A percentile compares a stretch with the other conserved stretches of the same genome.
Evolutionary conservation across 1,140 invertebrate species (phyloP).

Genomic region (Cyclargus thomasi): DNA sequence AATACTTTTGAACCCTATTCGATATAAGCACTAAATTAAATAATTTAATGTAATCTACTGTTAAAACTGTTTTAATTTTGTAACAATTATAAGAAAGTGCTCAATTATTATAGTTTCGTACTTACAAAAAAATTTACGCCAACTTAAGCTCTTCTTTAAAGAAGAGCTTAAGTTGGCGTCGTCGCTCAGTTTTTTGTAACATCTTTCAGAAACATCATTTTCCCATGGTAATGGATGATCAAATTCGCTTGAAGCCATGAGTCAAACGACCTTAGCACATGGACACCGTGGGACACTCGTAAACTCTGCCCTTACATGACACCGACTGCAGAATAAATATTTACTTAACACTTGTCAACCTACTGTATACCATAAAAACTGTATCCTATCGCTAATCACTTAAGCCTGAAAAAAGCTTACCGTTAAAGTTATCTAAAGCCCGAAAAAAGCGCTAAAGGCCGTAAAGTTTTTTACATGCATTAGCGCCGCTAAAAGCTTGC

Average conservation of each 20-base stretch:
- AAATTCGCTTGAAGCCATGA: background rate
- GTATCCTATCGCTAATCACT: background rate
- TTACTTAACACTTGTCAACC: background rate
- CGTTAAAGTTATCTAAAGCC: background rate
- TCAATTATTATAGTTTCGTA: too few species aligned
- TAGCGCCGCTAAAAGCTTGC: background rate
- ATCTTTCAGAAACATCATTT: background rate
- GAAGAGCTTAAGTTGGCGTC: too few species aligned
- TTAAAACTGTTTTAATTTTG: too few species aligned
- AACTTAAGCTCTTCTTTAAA: too few species aligned
- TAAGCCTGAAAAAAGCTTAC: background rate
- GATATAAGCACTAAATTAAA: too few species aligned
- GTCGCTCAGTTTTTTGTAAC: background rate
- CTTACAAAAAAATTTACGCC: too few species aligned
- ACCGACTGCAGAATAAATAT: background rate
- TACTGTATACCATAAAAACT: background rate
- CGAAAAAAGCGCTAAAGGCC: too few species aligned
- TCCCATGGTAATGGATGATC: background rate
- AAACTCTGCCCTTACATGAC: background rate
- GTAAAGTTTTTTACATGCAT: background rate
- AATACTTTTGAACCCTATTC: too few species aligned
- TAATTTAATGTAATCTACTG: too few species aligned
- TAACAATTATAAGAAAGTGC: too few species aligned
- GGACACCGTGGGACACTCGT: background rate
- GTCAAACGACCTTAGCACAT: background rate